These are phyloP conservation scores for Turdus rufiventris DNA, from an alignment of 2,113 vertebrate genomes.

Conservation along the genomic window DNA sequence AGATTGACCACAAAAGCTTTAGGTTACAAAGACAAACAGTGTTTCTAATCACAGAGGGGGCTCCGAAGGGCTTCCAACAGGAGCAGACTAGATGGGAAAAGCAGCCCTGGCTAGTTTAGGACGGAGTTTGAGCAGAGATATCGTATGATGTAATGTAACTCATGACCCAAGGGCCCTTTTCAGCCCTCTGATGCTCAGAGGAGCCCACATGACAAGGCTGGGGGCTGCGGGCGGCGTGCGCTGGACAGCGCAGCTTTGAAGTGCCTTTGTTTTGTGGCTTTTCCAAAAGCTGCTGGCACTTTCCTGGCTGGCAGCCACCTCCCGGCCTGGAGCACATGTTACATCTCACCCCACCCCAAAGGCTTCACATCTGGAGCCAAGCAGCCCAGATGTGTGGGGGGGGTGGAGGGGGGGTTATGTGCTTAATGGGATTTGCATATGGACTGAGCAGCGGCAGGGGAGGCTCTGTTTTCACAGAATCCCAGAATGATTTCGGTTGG, in stretches of 20 bases:
- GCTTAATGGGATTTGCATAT: background rate
- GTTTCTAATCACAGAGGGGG: slow-evolving; percentile 58
- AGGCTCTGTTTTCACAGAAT: background rate
- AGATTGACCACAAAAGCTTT: slow-evolving; percentile 60
- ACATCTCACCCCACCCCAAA: slow-evolving; percentile 12
- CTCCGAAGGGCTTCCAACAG: slow-evolving; percentile 47
- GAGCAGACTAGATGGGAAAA: slow-evolving; percentile 57
- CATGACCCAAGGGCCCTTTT: slow-evolving; percentile 61
- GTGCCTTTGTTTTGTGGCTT: slow-evolving; percentile 28
- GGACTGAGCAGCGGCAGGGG: background rate
- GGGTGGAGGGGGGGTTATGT: background rate
- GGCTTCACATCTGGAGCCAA: slow-evolving; percentile 45
- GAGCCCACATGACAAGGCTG: slow-evolving; percentile 9
- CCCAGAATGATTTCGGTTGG: background rate
- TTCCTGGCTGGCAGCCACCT: slow-evolving; percentile 45
- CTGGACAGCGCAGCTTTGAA: slow-evolving; percentile 52
- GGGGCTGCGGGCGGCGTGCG: background rate
- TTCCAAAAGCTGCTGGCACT: slow-evolving; percentile 36
- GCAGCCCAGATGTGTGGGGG: background rate
- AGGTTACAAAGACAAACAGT: slow-evolving; percentile 65
- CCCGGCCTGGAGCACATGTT: slow-evolving; percentile 22
- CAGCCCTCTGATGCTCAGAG: slow-evolving; percentile 33
- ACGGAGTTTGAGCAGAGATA: slow-evolving; percentile 24
- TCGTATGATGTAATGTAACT: slow-evolving; percentile 47
- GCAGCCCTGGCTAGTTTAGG: slow-evolving; percentile 56